Conservation (phyloP, 2,113 vertebrate genomes). For the Brachypteracias leptosomus region DNA sequence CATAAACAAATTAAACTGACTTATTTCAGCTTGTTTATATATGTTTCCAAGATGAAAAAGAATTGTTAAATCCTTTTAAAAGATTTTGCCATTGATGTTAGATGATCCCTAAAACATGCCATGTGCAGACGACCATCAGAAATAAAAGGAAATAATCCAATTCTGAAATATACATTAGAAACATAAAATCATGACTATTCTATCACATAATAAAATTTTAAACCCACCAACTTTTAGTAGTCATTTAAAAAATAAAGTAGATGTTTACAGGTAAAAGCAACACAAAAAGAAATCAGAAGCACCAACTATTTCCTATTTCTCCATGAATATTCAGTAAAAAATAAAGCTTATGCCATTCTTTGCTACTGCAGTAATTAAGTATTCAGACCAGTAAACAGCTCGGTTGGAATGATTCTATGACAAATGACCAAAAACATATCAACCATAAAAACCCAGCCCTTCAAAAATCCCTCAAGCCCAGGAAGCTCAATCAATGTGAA, state of each 20-base stretch:
- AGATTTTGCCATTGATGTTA: neutral
- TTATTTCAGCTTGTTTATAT: neutral
- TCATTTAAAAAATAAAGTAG: neutral
- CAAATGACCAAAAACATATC: conserved; percentile 76
- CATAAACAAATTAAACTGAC: neutral
- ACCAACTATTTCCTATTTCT: neutral
- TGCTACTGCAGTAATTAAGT: conserved; percentile 75
- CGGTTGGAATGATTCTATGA: conserved; percentile 76
- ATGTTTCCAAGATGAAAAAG: neutral
- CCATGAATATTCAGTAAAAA: neutral
- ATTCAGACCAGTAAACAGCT: conserved; percentile 74
- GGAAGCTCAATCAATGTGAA: conserved; percentile 73
- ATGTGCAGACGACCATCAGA: neutral
- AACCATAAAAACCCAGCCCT: conserved; percentile 69
- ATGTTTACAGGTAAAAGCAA: neutral
- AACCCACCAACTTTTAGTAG: neutral
- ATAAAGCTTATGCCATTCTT: neutral
- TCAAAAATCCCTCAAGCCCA: conserved; percentile 66
- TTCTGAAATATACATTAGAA: neutral
- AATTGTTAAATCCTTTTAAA: neutral
- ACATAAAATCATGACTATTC: neutral
- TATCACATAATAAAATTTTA: neutral
- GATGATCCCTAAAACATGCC: neutral
- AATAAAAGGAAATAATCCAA: neutral
- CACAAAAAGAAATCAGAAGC: neutral